Evolutionary conservation across 2,888 invertebrate genomes (phyloP), one percentile per base, ranked within the genome.

Genomic region (Acleris holmiana): DNA sequence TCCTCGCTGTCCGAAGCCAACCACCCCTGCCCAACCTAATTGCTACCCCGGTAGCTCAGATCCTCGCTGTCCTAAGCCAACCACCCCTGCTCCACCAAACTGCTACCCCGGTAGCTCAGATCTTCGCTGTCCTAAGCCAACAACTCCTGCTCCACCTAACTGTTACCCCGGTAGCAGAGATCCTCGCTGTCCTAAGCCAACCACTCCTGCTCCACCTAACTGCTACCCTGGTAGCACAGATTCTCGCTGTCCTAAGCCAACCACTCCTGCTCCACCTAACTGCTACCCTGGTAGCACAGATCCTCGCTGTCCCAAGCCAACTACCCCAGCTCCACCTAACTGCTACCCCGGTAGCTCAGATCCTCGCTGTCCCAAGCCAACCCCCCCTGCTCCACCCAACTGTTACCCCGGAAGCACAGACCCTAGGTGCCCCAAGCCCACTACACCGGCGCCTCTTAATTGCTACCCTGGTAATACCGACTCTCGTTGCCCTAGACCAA

Each of bases 141-240:
- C 80, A 54, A 69, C 76, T 7, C 68, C 75, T 1, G 69, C 66
- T 29, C 77, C 77, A 8, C 77, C 71, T 2, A 69, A 66, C 0
- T 85, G 85, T 48, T 84, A 76, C 59, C 85, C 86, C 0, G 86
- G 86, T 0, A 76, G 76, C 4, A 71, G 67, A 5, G 81, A 80
- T 61, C 73, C 79, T 40, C 65, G 79, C 50, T 77, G 74, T 61
- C 71, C 77, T 7, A 54, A 18, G 53, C 67, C 67, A 8, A 67
- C 67, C 8, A 70, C 70, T 1, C 76, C 66, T 1, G 59, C 67
- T 1, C 75, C 57, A 75, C 69, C 79, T 69, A 65, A 70, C 70
- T 69, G 72, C 56, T 73, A 68, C 55, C 69, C 73, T 13, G 71
- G 70, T 4, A 57, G 56, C 15, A 68, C 59, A 0, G 83, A 85